Conservation (phyloP, 2,113 vertebrate genomes). For the Mirza zaza region DNA sequence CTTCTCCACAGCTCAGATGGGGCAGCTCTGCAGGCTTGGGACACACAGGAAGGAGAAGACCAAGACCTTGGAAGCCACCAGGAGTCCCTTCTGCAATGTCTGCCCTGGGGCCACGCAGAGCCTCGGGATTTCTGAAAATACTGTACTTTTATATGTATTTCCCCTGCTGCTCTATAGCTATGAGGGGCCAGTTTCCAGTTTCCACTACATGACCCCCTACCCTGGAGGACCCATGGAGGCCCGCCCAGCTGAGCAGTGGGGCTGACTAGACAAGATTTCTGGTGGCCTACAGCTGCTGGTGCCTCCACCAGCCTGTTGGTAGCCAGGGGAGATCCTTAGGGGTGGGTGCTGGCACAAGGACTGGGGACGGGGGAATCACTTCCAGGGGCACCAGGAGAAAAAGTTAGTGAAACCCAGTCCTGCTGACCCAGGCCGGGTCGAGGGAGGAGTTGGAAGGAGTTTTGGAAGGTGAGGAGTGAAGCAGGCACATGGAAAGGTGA, state of each 20-base stretch:
- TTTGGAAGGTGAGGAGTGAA: neutral
- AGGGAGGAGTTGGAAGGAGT: neutral
- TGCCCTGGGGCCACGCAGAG: neutral
- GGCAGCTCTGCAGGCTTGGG: neutral
- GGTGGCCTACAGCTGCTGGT: neutral
- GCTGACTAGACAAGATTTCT: neutral
- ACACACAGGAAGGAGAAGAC: neutral
- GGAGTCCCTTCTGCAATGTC: neutral
- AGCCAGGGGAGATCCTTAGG: neutral
- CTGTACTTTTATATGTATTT: neutral
- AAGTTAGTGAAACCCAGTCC: neutral
- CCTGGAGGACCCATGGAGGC: neutral
- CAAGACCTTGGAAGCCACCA: fast-evolving
- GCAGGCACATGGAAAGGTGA: neutral
- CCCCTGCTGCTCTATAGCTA: neutral
- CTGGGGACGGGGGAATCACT: neutral
- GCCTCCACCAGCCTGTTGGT: neutral
- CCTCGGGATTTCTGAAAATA: neutral
- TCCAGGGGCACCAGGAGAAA: neutral
- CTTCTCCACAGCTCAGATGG: neutral
- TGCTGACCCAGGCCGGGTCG: neutral
- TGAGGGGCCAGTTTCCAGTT: neutral
- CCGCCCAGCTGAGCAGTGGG: neutral
- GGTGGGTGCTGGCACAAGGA: too few relatives aligned
- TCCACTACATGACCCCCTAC: too few relatives aligned